Evolutionary conservation across 2,113 vertebrate genomes (phyloP).

Genomic region (Ramphastos sulfuratus): DNA sequence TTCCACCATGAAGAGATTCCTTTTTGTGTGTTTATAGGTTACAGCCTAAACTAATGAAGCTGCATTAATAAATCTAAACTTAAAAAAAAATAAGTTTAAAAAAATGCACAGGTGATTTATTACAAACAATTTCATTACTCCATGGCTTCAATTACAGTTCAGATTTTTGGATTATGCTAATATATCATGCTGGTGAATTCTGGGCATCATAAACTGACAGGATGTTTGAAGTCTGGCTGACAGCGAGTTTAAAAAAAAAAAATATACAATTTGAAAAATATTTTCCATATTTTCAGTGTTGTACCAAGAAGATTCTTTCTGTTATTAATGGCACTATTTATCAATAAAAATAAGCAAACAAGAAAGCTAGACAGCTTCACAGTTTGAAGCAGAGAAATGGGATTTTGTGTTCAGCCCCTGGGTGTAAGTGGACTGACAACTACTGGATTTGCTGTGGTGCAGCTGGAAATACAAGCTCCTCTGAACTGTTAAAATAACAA

Average conservation of each 20-base stretch:
- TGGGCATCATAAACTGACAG: background rate
- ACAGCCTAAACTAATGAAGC: background rate
- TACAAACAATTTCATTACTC: background rate
- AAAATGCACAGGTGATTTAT: background rate
- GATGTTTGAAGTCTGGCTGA: background rate
- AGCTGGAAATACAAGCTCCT: background rate
- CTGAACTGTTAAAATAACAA: background rate
- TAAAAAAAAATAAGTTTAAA: background rate
- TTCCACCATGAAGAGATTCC: background rate
- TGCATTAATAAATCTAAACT: background rate
- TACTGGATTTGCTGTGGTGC: background rate
- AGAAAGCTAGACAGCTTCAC: background rate
- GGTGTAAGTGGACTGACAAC: background rate
- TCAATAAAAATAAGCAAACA: background rate
- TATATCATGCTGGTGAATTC: background rate
- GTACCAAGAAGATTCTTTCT: background rate
- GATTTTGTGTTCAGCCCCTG: background rate
- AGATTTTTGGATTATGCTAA: background rate
- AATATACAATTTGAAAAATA: background rate
- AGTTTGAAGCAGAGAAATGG: background rate
- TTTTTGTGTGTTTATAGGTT: background rate
- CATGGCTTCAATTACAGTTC: background rate
- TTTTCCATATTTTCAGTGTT: background rate
- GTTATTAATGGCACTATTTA: background rate
- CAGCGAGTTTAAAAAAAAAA: fast-evolving